Conservation (phyloP, 2,888 invertebrate genomes). For the Hoplodrina ambigua region DNA sequence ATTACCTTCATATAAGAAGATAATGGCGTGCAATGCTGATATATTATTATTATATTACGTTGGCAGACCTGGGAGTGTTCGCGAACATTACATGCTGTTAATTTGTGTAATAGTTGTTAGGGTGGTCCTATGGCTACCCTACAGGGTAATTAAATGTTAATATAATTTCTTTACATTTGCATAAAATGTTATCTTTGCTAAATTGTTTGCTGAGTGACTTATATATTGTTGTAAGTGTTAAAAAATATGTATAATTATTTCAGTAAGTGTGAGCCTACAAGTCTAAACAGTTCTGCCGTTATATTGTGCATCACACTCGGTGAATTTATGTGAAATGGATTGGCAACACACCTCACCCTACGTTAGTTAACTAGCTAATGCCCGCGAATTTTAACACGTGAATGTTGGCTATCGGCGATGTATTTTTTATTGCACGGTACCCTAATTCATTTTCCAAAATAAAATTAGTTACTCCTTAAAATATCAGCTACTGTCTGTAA, state of each 20-base stretch:
- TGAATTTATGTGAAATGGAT: too few species aligned
- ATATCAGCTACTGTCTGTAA: too few species aligned
- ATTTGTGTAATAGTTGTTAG: slow-evolving; percentile 71
- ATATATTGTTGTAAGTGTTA: slow-evolving; percentile 9
- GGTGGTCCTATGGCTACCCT: slow-evolving; percentile 43
- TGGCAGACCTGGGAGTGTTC: slow-evolving; percentile 62
- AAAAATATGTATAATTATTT: background rate
- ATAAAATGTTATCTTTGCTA: slow-evolving; percentile 56
- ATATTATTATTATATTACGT: slow-evolving; percentile 59
- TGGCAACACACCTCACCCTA: too few species aligned
- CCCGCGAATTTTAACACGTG: too few species aligned
- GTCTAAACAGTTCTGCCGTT: too few species aligned
- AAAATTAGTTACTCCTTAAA: too few species aligned
- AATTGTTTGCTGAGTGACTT: slow-evolving; percentile 45
- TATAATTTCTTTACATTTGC: slow-evolving; percentile 60
- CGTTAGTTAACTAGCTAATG: too few species aligned
- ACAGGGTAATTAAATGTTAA: slow-evolving; percentile 48
- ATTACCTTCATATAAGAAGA: slow-evolving; percentile 59
- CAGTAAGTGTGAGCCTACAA: background rate
- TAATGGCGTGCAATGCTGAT: slow-evolving; percentile 66
- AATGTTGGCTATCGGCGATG: too few species aligned
- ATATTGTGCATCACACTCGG: too few species aligned
- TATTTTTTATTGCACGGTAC: too few species aligned
- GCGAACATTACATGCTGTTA: slow-evolving; percentile 66
- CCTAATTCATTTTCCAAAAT: too few species aligned